These are phyloP conservation scores for Ametastegia equiseti DNA, from an alignment of 2,888 invertebrate genomes.

Conservation along the genomic window DNA sequence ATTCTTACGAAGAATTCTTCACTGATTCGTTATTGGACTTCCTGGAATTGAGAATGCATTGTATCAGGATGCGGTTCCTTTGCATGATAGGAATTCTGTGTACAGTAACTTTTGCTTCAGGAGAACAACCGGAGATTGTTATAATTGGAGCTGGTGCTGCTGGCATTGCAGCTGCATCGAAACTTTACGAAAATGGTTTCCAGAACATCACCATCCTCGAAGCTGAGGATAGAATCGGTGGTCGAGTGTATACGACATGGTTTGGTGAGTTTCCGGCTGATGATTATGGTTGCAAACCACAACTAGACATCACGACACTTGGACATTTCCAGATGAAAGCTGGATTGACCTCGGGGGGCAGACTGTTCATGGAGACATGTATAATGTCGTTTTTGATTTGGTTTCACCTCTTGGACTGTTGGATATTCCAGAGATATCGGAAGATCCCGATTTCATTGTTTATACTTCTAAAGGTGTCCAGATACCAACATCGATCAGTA, in stretches of 20 bases:
- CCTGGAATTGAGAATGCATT: background rate
- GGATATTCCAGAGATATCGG: slow-evolving; percentile 54
- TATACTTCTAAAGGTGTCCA: background rate
- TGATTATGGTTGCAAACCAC: background rate
- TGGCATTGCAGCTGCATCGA: slow-evolving; percentile 79
- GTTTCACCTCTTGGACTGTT: slow-evolving; percentile 61
- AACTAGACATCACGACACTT: background rate
- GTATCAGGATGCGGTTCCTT: background rate
- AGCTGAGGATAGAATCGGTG: slow-evolving; percentile 77
- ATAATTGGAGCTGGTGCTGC: slow-evolving; percentile 80
- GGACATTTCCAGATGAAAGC: slow-evolving; percentile 57
- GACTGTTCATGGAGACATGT: slow-evolving; percentile 66
- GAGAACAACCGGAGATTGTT: slow-evolving; percentile 70
- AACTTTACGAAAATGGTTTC: slow-evolving; percentile 75
- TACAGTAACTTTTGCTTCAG: background rate
- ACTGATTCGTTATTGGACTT: background rate
- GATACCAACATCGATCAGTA: background rate
- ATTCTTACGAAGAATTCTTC: background rate
- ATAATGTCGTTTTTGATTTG: slow-evolving; percentile 62
- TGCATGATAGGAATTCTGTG: background rate
- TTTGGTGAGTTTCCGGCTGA: slow-evolving; percentile 71
- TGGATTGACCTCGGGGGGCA: slow-evolving; percentile 66
- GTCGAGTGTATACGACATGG: slow-evolving; percentile 74
- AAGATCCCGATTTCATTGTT: background rate
- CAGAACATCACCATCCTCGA: slow-evolving; percentile 77